Evolutionary conservation across 2,797 vertebrate species (phyloP), one percentile per base, ranked within the genome.

Genomic region (Sebastes flavidus): DNA sequence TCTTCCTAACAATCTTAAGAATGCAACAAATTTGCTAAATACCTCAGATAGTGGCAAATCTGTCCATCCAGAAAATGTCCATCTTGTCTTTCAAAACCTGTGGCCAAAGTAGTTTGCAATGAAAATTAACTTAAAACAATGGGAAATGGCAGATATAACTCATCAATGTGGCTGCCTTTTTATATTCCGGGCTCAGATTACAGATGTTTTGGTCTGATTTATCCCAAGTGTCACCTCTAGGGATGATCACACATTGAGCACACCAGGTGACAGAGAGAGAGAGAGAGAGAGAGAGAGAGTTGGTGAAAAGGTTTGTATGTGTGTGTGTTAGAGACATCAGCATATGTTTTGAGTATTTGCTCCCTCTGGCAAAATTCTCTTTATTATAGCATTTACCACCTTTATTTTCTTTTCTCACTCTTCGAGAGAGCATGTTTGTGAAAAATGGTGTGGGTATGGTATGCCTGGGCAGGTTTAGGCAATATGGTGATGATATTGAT

Each of bases 191-290:
- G 7, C 18, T 77, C 10, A 0, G 29, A 32, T 72, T 72, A 27
- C 54, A 77, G 36, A 70, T 24, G n/a, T 73, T 77, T 63, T 29
- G 18, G 18, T 42, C 20, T 52, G 49, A 69, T 81, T 70, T 66
- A 55, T 77, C 8, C 20, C 25, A 32, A 27, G 71, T 81, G 63
- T 81, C 27, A 66, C 54, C 59, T 30, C 36, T 2, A 36, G 65
- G 65, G 27, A 60, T 25, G 18, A 46, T 81, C 71, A 52, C 75
- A 78, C 27, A 62, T 81, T 65, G 29, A 79, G 66, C 61, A 63
- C 22, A 32, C 36, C 27, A 79, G 76, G 65, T 75, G 73, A 52
- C 24, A 42, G 20, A 38, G 11, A 38, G 13, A 10, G 4, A 34
- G 13, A 22, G 62, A 16, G 14, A 14, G 20, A 52, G 38, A 6